Conservation (phyloP, 64 coral and sea anemone species). For the Montipora efflorescens region DNA sequence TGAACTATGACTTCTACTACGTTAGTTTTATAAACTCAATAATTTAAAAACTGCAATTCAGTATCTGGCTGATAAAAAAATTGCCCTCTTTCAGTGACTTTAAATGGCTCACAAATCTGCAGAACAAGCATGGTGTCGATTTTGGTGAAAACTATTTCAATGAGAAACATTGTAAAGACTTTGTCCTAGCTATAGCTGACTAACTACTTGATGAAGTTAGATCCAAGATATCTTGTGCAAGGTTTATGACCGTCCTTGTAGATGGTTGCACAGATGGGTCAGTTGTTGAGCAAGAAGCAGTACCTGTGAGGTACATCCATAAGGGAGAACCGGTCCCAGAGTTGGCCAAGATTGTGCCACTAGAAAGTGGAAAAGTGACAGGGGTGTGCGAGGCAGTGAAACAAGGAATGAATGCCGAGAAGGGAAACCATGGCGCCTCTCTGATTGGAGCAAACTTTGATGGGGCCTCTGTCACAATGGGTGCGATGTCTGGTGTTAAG, state of each 20-base stretch:
- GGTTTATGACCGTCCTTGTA: conserved; percentile 17
- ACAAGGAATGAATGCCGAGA: conserved; percentile 14
- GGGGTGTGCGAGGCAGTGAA: conserved; percentile 15
- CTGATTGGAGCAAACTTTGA: conserved; percentile 45
- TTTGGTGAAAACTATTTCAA: conserved; percentile 34
- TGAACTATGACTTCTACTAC: too few species aligned
- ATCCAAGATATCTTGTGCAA: conserved; percentile 43
- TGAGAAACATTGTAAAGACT: conserved; percentile 52
- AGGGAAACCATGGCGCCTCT: neutral
- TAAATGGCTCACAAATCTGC: conserved; percentile 58
- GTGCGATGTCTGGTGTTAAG: conserved; percentile 3
- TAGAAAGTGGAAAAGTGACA: neutral
- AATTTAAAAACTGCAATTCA: neutral
- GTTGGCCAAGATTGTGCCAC: conserved; percentile 35
- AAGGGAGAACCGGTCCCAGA: conserved; percentile 29
- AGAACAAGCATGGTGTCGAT: conserved; percentile 51
- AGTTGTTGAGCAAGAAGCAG: conserved; percentile 32
- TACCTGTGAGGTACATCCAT: conserved; percentile 30
- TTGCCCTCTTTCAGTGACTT: conserved; percentile 53
- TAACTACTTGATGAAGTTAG: conserved; percentile 43
- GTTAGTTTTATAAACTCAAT: too few species aligned
- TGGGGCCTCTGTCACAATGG: conserved; percentile 28
- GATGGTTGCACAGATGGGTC: conserved; percentile 14
- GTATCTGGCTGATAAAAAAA: conserved; percentile 1
- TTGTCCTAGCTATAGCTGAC: conserved; percentile 45